Evolutionary conservation across 2,113 vertebrate species (phyloP).

Genomic region (Oreochromis niloticus): DNA sequence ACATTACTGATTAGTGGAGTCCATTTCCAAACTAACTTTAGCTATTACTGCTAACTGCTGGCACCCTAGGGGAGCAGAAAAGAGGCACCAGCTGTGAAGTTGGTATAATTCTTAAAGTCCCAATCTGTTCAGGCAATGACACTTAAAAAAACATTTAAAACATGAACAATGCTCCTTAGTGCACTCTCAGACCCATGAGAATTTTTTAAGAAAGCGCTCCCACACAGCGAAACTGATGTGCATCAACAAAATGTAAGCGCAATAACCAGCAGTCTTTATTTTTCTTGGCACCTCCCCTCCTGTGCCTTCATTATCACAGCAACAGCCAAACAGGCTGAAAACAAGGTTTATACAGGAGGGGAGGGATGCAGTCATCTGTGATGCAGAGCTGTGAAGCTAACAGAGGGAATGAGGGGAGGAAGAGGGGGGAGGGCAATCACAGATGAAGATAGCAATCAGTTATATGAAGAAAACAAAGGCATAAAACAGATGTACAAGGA

Average conservation of each 20-base stretch:
- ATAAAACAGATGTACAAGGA: not conserved
- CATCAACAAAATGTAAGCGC: not conserved
- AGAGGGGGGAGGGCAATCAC: slow-evolving; percentile 9
- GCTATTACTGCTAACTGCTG: not conserved
- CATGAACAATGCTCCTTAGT: not conserved
- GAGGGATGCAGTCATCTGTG: not conserved
- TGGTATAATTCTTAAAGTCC: not conserved
- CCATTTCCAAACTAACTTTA: not conserved
- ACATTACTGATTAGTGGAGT: not conserved
- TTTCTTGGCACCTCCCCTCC: not conserved
- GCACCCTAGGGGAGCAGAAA: not conserved
- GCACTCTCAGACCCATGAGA: not conserved
- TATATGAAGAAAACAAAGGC: not conserved
- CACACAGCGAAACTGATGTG: not conserved
- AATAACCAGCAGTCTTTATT: not conserved
- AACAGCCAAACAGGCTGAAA: not conserved
- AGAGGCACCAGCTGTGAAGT: not conserved
- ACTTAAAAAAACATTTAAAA: not conserved
- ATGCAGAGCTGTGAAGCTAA: not conserved
- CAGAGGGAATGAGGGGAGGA: not conserved
- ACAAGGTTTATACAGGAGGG: not conserved
- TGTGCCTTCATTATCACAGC: not conserved
- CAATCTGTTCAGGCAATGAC: not conserved
- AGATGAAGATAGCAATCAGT: not conserved
- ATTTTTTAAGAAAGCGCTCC: not conserved